A percentile compares a stretch with the other conserved stretches of the same genome.
Conservation (phyloP, 53 echinoderm and acorn worm species). For the Luidia sarsii region DNA sequence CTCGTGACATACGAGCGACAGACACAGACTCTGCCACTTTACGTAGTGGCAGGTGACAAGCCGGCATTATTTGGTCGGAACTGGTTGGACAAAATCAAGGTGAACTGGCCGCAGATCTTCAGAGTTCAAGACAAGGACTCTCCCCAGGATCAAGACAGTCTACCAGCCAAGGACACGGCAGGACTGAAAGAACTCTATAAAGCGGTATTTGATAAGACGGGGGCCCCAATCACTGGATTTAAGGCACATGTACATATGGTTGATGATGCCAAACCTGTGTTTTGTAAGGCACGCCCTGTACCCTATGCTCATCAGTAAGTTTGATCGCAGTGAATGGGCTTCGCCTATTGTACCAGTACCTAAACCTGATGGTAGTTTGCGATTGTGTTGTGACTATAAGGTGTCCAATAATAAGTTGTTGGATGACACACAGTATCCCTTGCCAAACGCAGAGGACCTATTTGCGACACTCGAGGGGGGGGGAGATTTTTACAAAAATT, state of each 20-base stretch:
- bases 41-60: conserved; percentile 14
- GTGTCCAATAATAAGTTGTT: conserved; percentile 25
- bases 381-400: conserved; percentile 58
- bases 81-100: conserved; percentile 19
- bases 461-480: conserved; percentile 49
- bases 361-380: conserved; percentile 38
- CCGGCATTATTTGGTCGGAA: conserved; percentile 31
- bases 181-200: too few relatives aligned
- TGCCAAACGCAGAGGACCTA: conserved; percentile 54
- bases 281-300: conserved; percentile 28
- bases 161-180: too few relatives aligned
- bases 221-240: conserved; percentile 27
- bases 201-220: conserved; percentile 33
- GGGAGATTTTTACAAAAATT: conserved; percentile 28
- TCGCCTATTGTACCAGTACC: conserved; percentile 54
- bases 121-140: too few relatives aligned
- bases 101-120: conserved; percentile 44
- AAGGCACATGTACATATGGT: conserved; percentile 32
- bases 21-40: background rate
- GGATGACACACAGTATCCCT: conserved; percentile 21
- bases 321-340: conserved; percentile 62
- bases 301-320: conserved; percentile 60
- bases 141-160: too few relatives aligned
- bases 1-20: background rate
- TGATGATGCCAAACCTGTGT: conserved; percentile 25